A percentile compares a stretch with the other conserved stretches of the same genome.
phyloP scores from a whole-genome alignment of 2,113 vertebrate species.

The Desmodus rotundus region DNA sequence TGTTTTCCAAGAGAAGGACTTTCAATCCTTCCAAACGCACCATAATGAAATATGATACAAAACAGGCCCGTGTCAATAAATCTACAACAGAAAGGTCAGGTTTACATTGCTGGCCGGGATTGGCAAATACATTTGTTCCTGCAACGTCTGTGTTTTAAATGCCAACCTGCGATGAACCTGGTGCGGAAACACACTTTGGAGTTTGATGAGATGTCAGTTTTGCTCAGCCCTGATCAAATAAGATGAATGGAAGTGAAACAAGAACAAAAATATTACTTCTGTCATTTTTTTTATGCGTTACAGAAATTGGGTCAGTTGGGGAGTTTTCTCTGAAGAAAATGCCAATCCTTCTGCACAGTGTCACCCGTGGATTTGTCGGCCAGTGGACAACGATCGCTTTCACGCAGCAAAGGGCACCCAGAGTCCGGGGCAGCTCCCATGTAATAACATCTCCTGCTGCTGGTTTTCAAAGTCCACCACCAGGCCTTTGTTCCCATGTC shows the following conservation, averaged over 20 bases:
- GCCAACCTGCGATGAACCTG: slow-evolving; percentile 83
- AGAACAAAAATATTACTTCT: slow-evolving; percentile 84
- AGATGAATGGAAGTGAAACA: slow-evolving; percentile 86
- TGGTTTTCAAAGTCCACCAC: neutral
- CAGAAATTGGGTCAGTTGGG: slow-evolving; percentile 80
- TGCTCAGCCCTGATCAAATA: slow-evolving; percentile 87
- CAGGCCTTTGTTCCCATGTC: neutral
- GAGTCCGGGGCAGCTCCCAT: neutral
- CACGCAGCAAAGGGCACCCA: slow-evolving; percentile 55
- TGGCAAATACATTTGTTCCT: slow-evolving; percentile 84
- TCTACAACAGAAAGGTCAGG: slow-evolving; percentile 86
- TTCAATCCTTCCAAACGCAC: slow-evolving; percentile 59
- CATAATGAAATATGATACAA: slow-evolving; percentile 82
- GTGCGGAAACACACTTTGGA: slow-evolving; percentile 78
- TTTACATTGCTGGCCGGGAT: slow-evolving; percentile 78
- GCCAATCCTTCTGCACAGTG: slow-evolving; percentile 76
- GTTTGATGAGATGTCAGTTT: slow-evolving; percentile 88
- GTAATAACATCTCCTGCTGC: neutral
- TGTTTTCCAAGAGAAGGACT: slow-evolving; percentile 71
- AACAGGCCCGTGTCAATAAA: slow-evolving; percentile 80
- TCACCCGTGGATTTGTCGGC: slow-evolving; percentile 76
- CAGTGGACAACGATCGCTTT: slow-evolving; percentile 59
- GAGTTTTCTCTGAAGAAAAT: slow-evolving; percentile 83
- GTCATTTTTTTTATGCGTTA: slow-evolving; percentile 79
- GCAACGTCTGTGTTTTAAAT: slow-evolving; percentile 85